Conservation (phyloP, 2,113 vertebrate species). For the Prolemur simus region DNA sequence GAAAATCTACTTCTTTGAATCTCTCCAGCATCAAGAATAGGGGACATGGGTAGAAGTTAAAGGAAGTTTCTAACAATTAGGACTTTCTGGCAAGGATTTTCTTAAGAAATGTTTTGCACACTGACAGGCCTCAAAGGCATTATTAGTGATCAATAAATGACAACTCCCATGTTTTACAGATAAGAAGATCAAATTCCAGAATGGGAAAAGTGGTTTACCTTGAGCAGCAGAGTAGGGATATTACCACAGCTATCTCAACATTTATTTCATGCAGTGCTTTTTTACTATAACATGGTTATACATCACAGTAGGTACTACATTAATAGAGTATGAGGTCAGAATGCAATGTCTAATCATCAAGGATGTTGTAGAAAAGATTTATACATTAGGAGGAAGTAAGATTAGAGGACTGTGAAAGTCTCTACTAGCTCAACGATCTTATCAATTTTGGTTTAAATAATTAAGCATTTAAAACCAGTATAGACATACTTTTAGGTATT, state of each 20-base stretch:
- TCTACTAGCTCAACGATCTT: neutral
- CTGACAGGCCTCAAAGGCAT: neutral
- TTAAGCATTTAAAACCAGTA: neutral
- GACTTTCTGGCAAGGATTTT: constrained; percentile 15
- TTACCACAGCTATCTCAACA: neutral
- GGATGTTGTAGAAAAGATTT: neutral
- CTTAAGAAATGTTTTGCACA: constrained; percentile 6
- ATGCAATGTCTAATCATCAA: neutral
- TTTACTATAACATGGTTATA: neutral
- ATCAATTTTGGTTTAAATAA: neutral
- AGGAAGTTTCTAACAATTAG: neutral
- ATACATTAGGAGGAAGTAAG: neutral
- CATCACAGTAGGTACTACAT: neutral
- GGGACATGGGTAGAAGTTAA: neutral
- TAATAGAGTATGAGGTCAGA: neutral
- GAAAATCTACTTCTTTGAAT: neutral
- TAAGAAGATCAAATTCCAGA: neutral
- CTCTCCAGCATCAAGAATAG: neutral
- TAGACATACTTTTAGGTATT: neutral
- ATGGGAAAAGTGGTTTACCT: neutral
- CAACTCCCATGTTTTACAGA: neutral
- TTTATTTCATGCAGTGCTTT: neutral
- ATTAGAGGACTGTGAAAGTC: neutral
- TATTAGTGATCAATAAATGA: neutral
- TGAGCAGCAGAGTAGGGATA: accelerated